Percentiles rank a stretch among this genome's conserved stretches.
These are phyloP conservation scores for Adelges cooleyi DNA, from an alignment of 1,140 invertebrate species.

Conservation along the genomic window DNA sequence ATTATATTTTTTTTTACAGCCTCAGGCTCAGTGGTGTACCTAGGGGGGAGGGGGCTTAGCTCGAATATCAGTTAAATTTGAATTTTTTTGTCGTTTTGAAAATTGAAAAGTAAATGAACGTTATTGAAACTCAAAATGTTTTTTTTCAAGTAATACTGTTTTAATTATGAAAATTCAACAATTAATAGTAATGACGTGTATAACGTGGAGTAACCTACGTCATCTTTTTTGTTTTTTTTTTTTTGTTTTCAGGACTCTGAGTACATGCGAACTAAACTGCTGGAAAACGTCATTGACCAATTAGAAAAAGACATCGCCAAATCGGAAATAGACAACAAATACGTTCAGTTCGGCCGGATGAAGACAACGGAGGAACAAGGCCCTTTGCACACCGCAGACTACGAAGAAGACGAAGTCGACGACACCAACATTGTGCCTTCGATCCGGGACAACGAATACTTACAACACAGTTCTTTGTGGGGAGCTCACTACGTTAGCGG, in stretches of 20 bases:
- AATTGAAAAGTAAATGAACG: no score
- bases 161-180: no score
- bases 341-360: neutral
- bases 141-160: no score
- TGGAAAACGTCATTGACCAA: conserved; percentile 12
- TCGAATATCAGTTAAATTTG: no score
- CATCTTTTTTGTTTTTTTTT: no score
- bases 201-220: no score
- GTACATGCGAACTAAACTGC: conserved; percentile 2
- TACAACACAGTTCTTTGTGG: conserved; percentile 77
- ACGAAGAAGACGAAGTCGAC: conserved; percentile 8
- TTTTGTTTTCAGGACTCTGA: conserved; percentile 14
- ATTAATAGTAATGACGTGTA: no score
- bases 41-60: no score
- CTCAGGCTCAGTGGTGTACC: no score
- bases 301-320: conserved; percentile 14
- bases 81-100: no score
- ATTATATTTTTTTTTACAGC: no score
- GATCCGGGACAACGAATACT: conserved; percentile 76
- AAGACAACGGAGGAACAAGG: neutral
- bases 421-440: conserved; percentile 42
- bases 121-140: no score
- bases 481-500: conserved; percentile 63
- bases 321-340: conserved; percentile 4
- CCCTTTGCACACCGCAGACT: neutral